Evolutionary conservation across 1,140 invertebrate genomes (phyloP).

Genomic region (Trypoxylus dichotomus): DNA sequence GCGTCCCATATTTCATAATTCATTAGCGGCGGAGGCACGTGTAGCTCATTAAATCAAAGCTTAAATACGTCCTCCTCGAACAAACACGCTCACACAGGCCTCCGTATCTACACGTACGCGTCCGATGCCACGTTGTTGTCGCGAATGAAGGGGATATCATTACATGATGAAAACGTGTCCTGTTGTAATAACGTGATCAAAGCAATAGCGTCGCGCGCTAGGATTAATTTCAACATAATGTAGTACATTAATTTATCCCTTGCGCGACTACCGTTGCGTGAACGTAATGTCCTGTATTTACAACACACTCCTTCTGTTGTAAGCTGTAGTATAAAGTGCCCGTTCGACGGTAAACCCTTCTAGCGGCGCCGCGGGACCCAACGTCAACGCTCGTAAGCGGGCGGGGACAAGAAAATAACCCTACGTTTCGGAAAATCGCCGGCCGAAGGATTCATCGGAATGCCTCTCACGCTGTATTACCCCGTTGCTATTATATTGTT

Average conservation of each 20-base stretch:
- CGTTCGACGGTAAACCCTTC: not conserved
- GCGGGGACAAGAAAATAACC: too few species aligned
- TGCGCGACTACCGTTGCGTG: not conserved
- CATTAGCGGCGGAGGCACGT: not conserved
- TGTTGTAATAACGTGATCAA: not conserved
- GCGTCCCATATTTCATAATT: not conserved
- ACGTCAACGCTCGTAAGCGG: too few species aligned
- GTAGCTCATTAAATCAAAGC: not conserved
- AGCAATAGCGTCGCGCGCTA: not conserved
- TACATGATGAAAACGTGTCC: not conserved
- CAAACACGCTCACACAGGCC: not conserved
- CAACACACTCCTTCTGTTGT: not conserved
- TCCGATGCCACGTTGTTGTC: too few species aligned
- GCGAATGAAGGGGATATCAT: not conserved
- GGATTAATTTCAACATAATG: constrained; percentile 3
- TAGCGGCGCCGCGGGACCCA: not conserved
- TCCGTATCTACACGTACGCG: not conserved
- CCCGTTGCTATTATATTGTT: too few species aligned
- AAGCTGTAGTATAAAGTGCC: not conserved
- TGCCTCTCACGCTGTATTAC: too few species aligned
- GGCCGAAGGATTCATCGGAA: too few species aligned
- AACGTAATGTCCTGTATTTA: not conserved
- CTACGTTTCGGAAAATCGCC: too few species aligned
- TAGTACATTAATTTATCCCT: not conserved
- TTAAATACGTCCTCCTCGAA: not conserved